Conservation (phyloP, 2,113 vertebrate genomes). For the Peromyscus californicus region DNA sequence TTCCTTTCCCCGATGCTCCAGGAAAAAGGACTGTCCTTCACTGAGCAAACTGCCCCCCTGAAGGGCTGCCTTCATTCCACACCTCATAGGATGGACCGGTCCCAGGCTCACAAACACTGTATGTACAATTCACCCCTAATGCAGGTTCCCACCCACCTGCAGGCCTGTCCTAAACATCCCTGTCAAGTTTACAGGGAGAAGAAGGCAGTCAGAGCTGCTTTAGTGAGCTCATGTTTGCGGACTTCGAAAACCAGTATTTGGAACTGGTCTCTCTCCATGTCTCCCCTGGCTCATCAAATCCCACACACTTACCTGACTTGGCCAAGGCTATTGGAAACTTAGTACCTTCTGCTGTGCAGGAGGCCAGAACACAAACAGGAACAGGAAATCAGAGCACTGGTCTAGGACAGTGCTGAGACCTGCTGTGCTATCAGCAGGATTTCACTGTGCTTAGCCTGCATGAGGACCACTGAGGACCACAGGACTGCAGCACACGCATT, state of each 20-base stretch:
- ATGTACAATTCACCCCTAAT: neutral
- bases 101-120: neutral
- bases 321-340: neutral
- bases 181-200: neutral
- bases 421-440: neutral
- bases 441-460: neutral
- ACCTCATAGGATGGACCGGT: neutral
- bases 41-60: neutral
- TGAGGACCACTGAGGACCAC: too few relatives aligned
- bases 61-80: neutral
- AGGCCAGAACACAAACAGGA: neutral
- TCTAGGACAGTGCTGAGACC: neutral
- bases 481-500: rapidly evolving
- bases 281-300: neutral
- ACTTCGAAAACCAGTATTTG: neutral
- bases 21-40: neutral
- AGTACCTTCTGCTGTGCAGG: neutral
- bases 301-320: neutral
- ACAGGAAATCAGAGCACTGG: neutral
- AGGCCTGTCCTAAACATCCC: neutral
- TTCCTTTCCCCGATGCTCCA: neutral
- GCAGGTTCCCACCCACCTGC: neutral
- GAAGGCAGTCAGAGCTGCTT: neutral
- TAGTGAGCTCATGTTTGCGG: neutral
- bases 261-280: neutral